Conservation (phyloP, 2,888 invertebrate species). For the Dusona sp. region DNA sequence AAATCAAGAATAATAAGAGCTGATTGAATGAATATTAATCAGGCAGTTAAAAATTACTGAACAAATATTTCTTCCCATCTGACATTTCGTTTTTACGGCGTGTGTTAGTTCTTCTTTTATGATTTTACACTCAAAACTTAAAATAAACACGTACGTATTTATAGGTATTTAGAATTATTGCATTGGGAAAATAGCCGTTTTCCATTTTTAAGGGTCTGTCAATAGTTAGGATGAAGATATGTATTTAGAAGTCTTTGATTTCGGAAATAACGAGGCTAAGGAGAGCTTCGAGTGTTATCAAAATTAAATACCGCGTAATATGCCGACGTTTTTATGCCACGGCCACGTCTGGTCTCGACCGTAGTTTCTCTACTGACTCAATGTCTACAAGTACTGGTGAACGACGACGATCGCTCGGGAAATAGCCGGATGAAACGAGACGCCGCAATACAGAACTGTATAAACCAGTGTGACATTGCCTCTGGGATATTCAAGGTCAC, state of each 20-base stretch:
- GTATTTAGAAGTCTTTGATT: neutral
- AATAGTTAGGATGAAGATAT: neutral
- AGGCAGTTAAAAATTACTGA: neutral
- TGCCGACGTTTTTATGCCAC: conserved; percentile 24
- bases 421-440: conserved; percentile 57
- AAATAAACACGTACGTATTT: neutral
- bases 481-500: conserved; percentile 55
- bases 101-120: neutral
- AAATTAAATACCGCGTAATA: neutral
- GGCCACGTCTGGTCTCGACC: conserved; percentile 52
- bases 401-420: conserved; percentile 37
- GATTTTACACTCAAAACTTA: neutral
- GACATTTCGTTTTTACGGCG: neutral
- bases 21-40: neutral
- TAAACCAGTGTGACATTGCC: neutral
- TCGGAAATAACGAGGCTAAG: neutral
- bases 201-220: neutral
- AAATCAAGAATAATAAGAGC: neutral
- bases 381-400: conserved; percentile 11
- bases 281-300: neutral
- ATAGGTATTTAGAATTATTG: neutral
- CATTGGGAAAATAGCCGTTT: neutral
- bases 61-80: neutral
- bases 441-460: conserved; percentile 12
- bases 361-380: conserved; percentile 58